Evolutionary conservation across 2,797 vertebrate species (phyloP), one percentile per base, ranked within the genome.

Genomic region (Chanos chanos): DNA sequence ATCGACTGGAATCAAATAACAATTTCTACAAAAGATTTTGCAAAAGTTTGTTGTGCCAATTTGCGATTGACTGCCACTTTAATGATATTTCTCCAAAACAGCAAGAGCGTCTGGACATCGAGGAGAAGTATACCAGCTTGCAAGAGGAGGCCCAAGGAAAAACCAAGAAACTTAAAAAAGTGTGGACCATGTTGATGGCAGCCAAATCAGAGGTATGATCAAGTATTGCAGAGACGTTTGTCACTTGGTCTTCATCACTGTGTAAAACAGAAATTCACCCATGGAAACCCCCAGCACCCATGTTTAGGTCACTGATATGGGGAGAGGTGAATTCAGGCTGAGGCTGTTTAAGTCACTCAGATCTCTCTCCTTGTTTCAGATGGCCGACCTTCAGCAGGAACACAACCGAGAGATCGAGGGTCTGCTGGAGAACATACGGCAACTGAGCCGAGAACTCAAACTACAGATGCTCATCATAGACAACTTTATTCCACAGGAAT

Each of bases 171-270:
- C 80, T 99, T 78, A 98, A 99, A 87, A 98, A 98, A 87, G 96
- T 98, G 5, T 99, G 97, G 97, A 99, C 95, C 54, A 99, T 99
- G 96, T 83, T 99, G 54, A 99, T 99, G 94, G 96, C 95, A 67
- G 97, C 97, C 18, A 99, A 99, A 73, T 97, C 96, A 37, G 96
- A 99, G 87, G 96, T 98, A 55, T 70, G 85, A 31, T 31, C 1
- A 30, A 41, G n/a, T 41, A 3, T 12, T n/a, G 8, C 12, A 6
- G 9, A 31, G 24, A 18, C 15, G 18, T 5, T 8, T n/a, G 16
- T 37, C n/a, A n/a, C 15, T 8, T 28, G 1, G 1, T 12, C 7
- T 59, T n/a, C n/a, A n/a, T n/a, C n/a, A n/a, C n/a, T n/a, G n/a
- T n/a, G n/a, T n/a, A n/a, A n/a, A n/a, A n/a, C n/a, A n/a, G n/a